Conservation (phyloP, 2,113 vertebrate genomes). For the Menidia beryllina region DNA sequence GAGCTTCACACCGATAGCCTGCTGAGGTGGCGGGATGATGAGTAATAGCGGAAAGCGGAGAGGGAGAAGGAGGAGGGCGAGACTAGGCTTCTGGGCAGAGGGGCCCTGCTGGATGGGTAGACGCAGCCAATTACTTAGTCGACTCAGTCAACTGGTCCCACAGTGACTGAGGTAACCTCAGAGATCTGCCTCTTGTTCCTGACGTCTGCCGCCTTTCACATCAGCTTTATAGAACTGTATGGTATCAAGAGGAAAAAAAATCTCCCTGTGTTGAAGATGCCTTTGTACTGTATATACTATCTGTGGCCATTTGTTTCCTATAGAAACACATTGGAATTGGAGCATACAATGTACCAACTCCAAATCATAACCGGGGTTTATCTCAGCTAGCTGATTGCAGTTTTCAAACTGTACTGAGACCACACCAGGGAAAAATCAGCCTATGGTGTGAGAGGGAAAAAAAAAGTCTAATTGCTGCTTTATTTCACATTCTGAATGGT, state of each 20-base stretch:
- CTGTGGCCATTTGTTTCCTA: conserved; percentile 8
- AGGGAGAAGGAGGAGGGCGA: conserved; percentile 51
- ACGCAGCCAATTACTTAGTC: conserved; percentile 71
- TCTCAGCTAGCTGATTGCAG: conserved; percentile 3
- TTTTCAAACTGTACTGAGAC: not conserved
- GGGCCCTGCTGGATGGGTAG: conserved; percentile 54
- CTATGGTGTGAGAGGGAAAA: not conserved
- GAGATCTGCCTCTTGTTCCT: conserved; percentile 44
- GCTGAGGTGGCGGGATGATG: conserved; percentile 65
- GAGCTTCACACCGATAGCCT: conserved; percentile 54
- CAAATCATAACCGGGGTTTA: not conserved
- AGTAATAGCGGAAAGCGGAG: conserved; percentile 60
- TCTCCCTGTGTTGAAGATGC: conserved; percentile 37
- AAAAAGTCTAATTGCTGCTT: not conserved
- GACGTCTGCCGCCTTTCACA: conserved; percentile 32
- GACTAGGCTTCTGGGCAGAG: conserved; percentile 68
- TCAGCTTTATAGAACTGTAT: conserved; percentile 30
- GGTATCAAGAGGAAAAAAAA: conserved; percentile 39
- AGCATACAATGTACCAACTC: not conserved
- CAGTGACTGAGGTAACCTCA: conserved; percentile 62
- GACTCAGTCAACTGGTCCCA: conserved; percentile 74
- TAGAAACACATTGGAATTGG: conserved; percentile 2
- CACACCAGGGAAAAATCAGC: not conserved
- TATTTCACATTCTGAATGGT: not conserved
- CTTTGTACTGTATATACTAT: no score